Evolutionary conservation across 2,888 invertebrate species (phyloP), one percentile per base, ranked within the genome.

Genomic region (Hirtodrosophila histrioides): DNA sequence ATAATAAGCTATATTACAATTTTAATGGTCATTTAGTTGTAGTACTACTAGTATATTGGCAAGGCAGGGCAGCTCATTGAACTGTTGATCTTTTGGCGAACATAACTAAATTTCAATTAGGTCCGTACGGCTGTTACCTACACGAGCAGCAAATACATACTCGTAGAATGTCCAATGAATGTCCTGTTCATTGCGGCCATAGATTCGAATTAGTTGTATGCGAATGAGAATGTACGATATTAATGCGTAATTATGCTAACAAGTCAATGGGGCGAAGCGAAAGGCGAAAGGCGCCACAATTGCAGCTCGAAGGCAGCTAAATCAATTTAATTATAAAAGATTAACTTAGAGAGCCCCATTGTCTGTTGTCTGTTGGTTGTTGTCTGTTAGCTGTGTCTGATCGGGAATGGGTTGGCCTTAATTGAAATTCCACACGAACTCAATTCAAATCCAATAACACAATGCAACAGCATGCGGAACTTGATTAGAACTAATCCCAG

Each of bases 241-340:
- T 84, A 82, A 84, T 79, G 70, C 63, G 74, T 82, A 86, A 85
- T 86, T 86, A 82, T 85, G 86, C 81, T 74, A 81, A 83, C 83
- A 81, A 84, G 83, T 81, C 82, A 75, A 77, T 77, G 72, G 53
- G 51, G 54, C 51, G 45, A 56, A 49, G 43, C 33, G 24, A 41
- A 49, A 33, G 35, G 12, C 55, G 35, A 48, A 58, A 43, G 49
- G 60, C 53, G 53, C 39, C 51, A 35, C 41, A 33, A 43, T 54
- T 44, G 43, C 61, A 55, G 50, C 9, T 5, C 4, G 6, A 4
- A 27, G 31, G 31, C 31, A 31, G 7, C 79, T 73, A 72, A 86
- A 82, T 86, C 84, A 78, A 71, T 80, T 88, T 86, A 86, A 88
- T 88, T 88, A 88, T 84, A 88, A 86, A 87, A 86, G 86, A 80